Base-by-base conservation (phyloP, 2,113 vertebrate genomes). In the Sander lucioperca region DNA sequence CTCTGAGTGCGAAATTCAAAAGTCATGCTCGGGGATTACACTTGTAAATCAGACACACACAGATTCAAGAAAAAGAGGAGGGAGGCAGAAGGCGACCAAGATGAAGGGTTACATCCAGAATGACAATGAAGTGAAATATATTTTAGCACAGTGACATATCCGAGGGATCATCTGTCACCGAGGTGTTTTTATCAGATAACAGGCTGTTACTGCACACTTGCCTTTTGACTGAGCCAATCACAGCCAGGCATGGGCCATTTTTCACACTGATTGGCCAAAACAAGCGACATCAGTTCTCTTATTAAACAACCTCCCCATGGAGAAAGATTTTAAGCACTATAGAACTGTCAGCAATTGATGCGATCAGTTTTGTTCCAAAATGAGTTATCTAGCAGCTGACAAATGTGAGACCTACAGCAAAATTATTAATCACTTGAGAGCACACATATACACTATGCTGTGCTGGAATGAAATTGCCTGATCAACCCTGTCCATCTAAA, bases 341-440 rank as follows among this genome's bases (percentile, higher is more conserved):
- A 77, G 73, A 84, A 68, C 57, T 82, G 89, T 87, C 87, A 48
- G 23, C 12, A 45, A 76, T 66, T 82, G 87, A 90, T 81, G 76
- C 48, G 71, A 86, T 85, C 83, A 78, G 72, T 83, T 72, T 76
- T 25, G 10, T 69, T 89, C 75, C 74, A 87, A 84, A 89, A 72
- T 73, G 82, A 86, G 82, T 88, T 86, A 77, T 82, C 77, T 81
- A 57, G 74, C 45, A 33, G 74, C 81, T 85, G 89, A 88, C 86
- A 80, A 82, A 85, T 80, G 54, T 63, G 84, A 77, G 73, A 88
- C 85, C 75, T 15, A 76, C 66, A 84, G 90, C 83, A 66, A 69
- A 77, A 89, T 88, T 91, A 93, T 89, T 88, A 90, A 91, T 89
- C 87, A 84, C 82, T 79, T 56, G 53, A 77, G 59, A 86, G 57